Base-by-base conservation (phyloP, 2,113 vertebrate genomes). In the Helogale parvula region DNA sequence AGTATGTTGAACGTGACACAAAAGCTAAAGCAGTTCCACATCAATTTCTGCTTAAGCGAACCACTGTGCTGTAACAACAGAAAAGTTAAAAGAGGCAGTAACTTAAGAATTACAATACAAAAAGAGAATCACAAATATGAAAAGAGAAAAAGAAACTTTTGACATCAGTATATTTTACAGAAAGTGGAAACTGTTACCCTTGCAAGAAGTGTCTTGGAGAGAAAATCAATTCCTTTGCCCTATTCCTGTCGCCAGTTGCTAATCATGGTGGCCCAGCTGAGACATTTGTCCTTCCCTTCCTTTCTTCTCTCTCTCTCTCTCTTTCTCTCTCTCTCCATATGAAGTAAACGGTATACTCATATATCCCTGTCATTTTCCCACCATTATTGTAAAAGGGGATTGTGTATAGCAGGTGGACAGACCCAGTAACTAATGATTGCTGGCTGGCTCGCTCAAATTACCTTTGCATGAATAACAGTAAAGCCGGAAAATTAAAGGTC, bases 311-410 rank as follows among this genome's bases (percentile, higher is more conserved):
- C 66, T 85, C 66, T 10, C 11, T 7, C 50, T 50, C 47, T 12
- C 47, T 4, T 8, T 52, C 69, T 50, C 54, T 57, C 47, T 60
- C 54, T 47, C 41, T 29, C n/a, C 14, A 77, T n/a, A 71, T 38
- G 38, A 82, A 79, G 10, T 86, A 69, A 95, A 74, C 2, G 31
- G 23, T 66, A 13, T 27, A 77, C 76, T 52, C 14, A 45, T 65
- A 19, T 25, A 54, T n/a, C 65, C 8, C 23, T 88, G 12, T 21
- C 25, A 68, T 31, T 35, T 6, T 33, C 60, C 29, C 35, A 54
- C 79, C 19, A 60, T 89, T 89, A 83, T 77, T 71, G 94, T 91
- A 23, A 95, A 86, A 90, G 47, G 35, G 29, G 31, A 85, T 65
- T 85, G 65, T 19, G 21, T 89, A 38, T 76, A 79, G 35, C 17